These are phyloP conservation scores for Chrysodeixis includens DNA, from an alignment of 2,888 invertebrate genomes.

Conservation along the genomic window DNA sequence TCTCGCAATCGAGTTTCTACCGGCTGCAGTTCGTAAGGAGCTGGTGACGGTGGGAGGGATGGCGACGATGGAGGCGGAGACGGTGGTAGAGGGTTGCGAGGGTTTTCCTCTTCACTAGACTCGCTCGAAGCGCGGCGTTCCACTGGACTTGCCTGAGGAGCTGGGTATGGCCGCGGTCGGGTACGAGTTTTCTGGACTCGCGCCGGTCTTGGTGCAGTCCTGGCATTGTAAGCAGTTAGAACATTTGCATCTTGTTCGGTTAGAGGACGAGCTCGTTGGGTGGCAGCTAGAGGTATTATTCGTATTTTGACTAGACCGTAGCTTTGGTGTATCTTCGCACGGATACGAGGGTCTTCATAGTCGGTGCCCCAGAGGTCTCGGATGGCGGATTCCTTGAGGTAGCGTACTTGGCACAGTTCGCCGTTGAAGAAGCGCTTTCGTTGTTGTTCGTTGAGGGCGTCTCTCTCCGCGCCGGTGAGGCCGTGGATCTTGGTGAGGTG, in stretches of 20 bases:
- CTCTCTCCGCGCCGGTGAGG: conserved; percentile 84
- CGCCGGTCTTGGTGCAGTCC: conserved; percentile 83
- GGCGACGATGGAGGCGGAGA: conserved; percentile 86
- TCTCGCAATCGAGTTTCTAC: conserved; percentile 83
- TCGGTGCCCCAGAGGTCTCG: conserved; percentile 86
- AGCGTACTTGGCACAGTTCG: conserved; percentile 87
- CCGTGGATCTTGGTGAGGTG: conserved; percentile 87
- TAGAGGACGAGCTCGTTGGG: conserved; percentile 82
- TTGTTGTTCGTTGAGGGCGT: conserved; percentile 86
- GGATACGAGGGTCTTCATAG: conserved; percentile 85
- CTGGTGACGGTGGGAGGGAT: conserved; percentile 82
- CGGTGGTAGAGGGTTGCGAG: conserved; percentile 79
- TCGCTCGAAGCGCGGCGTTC: conserved; percentile 83
- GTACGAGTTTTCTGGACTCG: conserved; percentile 79
- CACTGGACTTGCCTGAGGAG: conserved; percentile 73
- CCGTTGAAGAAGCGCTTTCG: conserved; percentile 87
- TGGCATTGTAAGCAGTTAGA: conserved; percentile 86
- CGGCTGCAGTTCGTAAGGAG: conserved; percentile 84
- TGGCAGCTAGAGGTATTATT: conserved; percentile 85
- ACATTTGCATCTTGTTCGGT: conserved; percentile 88
- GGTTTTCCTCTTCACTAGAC: conserved; percentile 86
- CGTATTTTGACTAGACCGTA: conserved; percentile 86
- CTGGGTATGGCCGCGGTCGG: conserved; percentile 79
- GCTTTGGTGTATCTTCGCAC: conserved; percentile 86
- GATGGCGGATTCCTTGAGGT: conserved; percentile 87